These are phyloP conservation scores for Clarias fuscus DNA, from an alignment of 2,797 vertebrate species.

Conservation along the genomic window DNA sequence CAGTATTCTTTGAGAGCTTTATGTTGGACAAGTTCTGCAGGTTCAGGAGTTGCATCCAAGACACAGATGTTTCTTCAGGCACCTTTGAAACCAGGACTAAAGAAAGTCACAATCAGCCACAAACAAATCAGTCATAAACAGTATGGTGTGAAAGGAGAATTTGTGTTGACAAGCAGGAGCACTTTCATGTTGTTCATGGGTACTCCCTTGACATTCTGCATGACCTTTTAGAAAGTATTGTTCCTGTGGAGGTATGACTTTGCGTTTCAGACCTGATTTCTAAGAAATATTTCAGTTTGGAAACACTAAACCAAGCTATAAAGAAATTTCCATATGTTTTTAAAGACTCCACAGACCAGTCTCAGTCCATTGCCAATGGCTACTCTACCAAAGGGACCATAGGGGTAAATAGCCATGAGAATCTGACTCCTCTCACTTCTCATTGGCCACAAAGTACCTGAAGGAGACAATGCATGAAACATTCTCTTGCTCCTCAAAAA, in stretches of 20 bases:
- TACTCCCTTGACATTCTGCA: neutral
- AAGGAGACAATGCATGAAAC: neutral
- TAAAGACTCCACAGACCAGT: neutral
- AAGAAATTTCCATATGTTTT: neutral
- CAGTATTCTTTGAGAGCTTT: neutral
- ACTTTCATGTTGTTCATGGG: too few relatives aligned
- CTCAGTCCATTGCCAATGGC: too few relatives aligned
- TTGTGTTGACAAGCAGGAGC: too few relatives aligned
- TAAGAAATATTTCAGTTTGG: slow-evolving; percentile 1
- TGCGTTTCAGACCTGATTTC: neutral
- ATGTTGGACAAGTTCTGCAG: neutral
- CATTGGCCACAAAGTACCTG: neutral
- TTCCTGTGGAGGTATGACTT: neutral
- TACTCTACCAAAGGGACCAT: neutral
- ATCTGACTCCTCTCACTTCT: neutral
- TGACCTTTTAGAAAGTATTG: neutral
- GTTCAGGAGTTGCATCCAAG: neutral
- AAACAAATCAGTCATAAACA: too few relatives aligned
- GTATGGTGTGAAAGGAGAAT: too few relatives aligned
- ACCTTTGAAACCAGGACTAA: neutral
- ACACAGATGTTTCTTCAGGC: neutral
- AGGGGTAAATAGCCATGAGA: slow-evolving; percentile 4
- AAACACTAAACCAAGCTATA: neutral
- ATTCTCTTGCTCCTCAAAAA: neutral
- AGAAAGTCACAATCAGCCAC: neutral